phyloP scores from a whole-genome alignment of 2,888 invertebrate genomes.

The Standfussiana lucernea region DNA sequence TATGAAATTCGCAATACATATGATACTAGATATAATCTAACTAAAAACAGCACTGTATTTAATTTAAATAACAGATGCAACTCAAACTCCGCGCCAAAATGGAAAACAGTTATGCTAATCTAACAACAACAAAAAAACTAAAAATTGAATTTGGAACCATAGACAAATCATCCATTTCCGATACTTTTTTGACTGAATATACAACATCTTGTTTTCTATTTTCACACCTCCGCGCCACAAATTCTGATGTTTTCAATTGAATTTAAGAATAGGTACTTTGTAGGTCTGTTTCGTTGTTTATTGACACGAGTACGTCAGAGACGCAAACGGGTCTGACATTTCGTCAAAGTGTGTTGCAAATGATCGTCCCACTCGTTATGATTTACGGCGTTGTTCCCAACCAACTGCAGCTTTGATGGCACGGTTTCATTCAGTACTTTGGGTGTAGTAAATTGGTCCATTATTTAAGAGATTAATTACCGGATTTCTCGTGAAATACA shows the following conservation, averaged over 20 bases:
- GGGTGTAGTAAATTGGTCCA: constrained; percentile 12
- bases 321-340: constrained; percentile 42
- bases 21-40: too few relatives aligned
- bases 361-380: constrained; percentile 44
- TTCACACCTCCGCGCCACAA: constrained; percentile 32
- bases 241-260: constrained; percentile 33
- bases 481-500: background rate
- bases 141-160: too few relatives aligned
- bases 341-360: constrained; percentile 50
- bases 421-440: constrained; percentile 39
- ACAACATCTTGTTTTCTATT: constrained; percentile 42
- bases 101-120: too few relatives aligned
- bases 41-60: too few relatives aligned
- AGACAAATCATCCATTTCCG: too few relatives aligned
- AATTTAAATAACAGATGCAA: too few relatives aligned
- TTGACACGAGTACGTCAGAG: constrained; percentile 48
- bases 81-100: too few relatives aligned
- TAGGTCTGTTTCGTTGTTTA: constrained; percentile 49
- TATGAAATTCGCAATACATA: too few relatives aligned
- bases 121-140: too few relatives aligned
- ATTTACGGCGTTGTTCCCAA: constrained; percentile 33
- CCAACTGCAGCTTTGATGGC: constrained; percentile 8
- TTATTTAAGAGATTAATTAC: constrained; percentile 21
- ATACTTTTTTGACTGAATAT: too few relatives aligned
- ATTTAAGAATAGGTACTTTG: constrained; percentile 33